Conservation (phyloP, 2,888 invertebrate species). For the Aethes cnicana region DNA sequence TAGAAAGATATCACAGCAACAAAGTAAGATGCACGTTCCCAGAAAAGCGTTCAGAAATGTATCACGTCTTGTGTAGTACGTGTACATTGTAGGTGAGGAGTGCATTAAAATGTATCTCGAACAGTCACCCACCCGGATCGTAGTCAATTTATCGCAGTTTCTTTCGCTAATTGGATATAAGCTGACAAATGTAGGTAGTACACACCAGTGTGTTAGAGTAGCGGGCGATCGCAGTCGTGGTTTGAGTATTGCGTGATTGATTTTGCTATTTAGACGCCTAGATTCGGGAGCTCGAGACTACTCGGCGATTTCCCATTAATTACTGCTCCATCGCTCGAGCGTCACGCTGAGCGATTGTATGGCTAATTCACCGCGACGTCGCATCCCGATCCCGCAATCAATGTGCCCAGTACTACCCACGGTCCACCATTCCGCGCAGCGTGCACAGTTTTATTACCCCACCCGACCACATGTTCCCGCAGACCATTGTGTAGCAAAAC, state of each 20-base stretch:
- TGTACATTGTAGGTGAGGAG: not conserved
- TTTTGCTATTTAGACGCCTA: slow-evolving; percentile 11
- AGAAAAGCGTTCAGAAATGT: slow-evolving; percentile 12
- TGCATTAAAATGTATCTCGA: no score
- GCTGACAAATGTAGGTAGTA: no score
- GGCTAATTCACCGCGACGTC: slow-evolving; percentile 54
- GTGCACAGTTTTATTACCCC: slow-evolving; percentile 25
- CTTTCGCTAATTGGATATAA: no score
- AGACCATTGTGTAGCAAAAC: slow-evolving; percentile 14
- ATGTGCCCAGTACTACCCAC: slow-evolving; percentile 16
- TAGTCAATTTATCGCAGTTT: no score
- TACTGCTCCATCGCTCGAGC: slow-evolving; percentile 56
- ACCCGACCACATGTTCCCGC: slow-evolving; percentile 24
- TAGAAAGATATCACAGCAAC: slow-evolving; percentile 7
- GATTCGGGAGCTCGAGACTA: slow-evolving; percentile 44
- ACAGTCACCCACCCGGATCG: no score
- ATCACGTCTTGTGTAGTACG: slow-evolving; percentile 1
- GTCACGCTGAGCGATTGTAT: slow-evolving; percentile 71
- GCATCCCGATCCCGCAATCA: slow-evolving; percentile 26
- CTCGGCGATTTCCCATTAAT: slow-evolving; percentile 65
- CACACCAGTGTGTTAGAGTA: no score
- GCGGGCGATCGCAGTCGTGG: no score
- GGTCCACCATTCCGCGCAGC: slow-evolving; percentile 16
- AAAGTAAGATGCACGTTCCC: slow-evolving; percentile 7
- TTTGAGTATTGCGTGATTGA: slow-evolving; percentile 8